A percentile compares a stretch with the other conserved stretches of the same genome.
phyloP scores from a whole-genome alignment of 2,888 invertebrate species.

The Antheraea yamamai region DNA sequence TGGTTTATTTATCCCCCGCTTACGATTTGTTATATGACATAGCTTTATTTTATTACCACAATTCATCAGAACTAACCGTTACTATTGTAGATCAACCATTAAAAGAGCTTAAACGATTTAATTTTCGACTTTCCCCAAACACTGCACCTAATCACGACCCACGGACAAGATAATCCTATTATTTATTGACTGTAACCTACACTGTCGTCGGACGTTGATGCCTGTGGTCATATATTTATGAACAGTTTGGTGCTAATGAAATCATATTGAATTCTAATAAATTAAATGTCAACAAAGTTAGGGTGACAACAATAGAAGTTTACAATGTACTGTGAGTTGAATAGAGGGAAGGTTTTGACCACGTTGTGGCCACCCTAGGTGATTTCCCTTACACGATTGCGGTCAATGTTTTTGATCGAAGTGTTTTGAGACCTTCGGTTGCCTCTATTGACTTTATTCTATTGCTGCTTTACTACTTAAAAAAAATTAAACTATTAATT shows the following conservation, averaged over 20 bases:
- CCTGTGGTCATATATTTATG: conserved; percentile 67
- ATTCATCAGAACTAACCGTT: conserved; percentile 59
- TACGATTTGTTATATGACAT: conserved; percentile 36
- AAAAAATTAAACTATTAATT: too few relatives aligned
- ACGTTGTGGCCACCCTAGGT: neutral
- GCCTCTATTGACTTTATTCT: neutral
- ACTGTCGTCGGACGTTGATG: conserved; percentile 69
- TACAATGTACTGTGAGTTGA: neutral
- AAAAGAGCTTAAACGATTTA: conserved; percentile 73
- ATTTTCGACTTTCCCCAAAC: conserved; percentile 75
- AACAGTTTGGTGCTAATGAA: conserved; percentile 74
- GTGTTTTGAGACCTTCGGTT: neutral
- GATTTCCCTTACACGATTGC: neutral
- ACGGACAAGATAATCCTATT: conserved; percentile 77
- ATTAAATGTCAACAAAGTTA: conserved; percentile 59
- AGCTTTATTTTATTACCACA: conserved; percentile 42
- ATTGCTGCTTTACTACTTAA: neutral
- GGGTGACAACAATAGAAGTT: conserved; percentile 8
- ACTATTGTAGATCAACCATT: conserved; percentile 63
- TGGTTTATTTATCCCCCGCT: conserved; percentile 32
- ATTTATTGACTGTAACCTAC: conserved; percentile 74
- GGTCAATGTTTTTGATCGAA: neutral
- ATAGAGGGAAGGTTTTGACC: neutral
- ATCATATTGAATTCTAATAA: conserved; percentile 76
- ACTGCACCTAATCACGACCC: conserved; percentile 71